A percentile compares a stretch with the other conserved stretches of the same genome.
Evolutionary conservation across 2,797 vertebrate species (phyloP).

Genomic region (Argyrosomus regius): DNA sequence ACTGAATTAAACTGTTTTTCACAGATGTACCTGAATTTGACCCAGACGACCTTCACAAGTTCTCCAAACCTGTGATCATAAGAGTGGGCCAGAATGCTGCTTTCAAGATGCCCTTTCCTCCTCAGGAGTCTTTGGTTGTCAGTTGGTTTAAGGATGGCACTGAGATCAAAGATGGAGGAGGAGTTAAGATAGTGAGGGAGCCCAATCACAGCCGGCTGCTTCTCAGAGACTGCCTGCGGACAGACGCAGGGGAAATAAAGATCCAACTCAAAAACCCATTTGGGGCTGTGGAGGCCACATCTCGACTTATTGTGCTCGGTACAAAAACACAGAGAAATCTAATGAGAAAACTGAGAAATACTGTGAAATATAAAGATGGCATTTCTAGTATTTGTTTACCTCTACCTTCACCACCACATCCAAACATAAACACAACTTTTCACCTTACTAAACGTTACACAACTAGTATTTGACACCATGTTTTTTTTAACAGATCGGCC

Average conservation of each 20-base stretch:
- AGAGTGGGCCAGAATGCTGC: conserved; percentile 86
- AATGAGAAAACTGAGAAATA: conserved; percentile 32
- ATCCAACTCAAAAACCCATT: conserved; percentile 88
- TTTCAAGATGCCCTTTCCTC: conserved; percentile 87
- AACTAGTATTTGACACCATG: background rate
- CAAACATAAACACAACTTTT: background rate
- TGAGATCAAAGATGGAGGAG: conserved; percentile 80
- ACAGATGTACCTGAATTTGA: conserved; percentile 87
- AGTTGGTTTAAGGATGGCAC: conserved; percentile 86
- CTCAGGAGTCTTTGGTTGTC: conserved; percentile 83
- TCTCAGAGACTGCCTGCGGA: conserved; percentile 84
- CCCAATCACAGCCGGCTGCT: conserved; percentile 84
- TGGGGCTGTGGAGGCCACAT: conserved; percentile 80
- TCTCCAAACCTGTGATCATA: conserved; percentile 85
- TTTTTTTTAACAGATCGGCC: conserved; percentile 85
- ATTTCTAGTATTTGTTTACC: background rate
- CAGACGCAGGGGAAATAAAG: conserved; percentile 88
- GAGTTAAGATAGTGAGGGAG: conserved; percentile 82
- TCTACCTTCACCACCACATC: background rate
- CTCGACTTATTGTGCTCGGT: conserved; percentile 87
- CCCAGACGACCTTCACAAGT: conserved; percentile 82
- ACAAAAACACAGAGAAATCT: conserved; percentile 54
- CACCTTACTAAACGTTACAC: background rate
- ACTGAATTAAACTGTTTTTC: conserved; percentile 27
- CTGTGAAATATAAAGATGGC: background rate